Evolutionary conservation across 2,888 invertebrate genomes (phyloP).

Genomic region (Allolobophora icterica): DNA sequence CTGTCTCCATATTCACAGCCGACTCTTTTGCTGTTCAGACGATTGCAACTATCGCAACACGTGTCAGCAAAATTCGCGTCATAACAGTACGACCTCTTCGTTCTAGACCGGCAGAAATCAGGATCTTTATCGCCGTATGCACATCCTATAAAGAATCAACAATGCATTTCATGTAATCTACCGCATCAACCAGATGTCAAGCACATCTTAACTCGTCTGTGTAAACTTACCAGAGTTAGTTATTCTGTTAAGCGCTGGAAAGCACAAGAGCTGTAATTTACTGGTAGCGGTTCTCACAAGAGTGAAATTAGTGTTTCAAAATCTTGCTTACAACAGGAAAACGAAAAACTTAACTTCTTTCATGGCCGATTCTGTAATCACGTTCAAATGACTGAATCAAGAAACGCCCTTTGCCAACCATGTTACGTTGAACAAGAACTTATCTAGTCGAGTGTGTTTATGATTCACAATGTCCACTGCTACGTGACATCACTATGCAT

Average conservation of each 20-base stretch:
- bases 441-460: too few relatives aligned
- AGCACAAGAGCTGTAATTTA: not conserved
- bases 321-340: too few relatives aligned
- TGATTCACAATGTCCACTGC: too few relatives aligned
- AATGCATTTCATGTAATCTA: not conserved
- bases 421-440: too few relatives aligned
- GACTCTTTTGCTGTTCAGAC: not conserved
- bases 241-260: not conserved
- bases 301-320: not conserved
- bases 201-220: too few relatives aligned
- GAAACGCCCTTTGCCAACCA: too few relatives aligned
- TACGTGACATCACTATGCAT: too few relatives aligned
- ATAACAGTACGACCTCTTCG: not conserved
- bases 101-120: not conserved
- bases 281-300: not conserved
- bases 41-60: not conserved
- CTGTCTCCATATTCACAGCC: slow-evolving; percentile 13
- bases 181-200: not conserved
- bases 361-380: too few relatives aligned
- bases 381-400: too few relatives aligned
- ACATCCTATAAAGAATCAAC: not conserved
- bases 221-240: too few relatives aligned
- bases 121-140: too few relatives aligned
- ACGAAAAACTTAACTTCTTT: too few relatives aligned
- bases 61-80: not conserved